Conservation (phyloP, 2,113 vertebrate species). For the Pteruthius melanotis region DNA sequence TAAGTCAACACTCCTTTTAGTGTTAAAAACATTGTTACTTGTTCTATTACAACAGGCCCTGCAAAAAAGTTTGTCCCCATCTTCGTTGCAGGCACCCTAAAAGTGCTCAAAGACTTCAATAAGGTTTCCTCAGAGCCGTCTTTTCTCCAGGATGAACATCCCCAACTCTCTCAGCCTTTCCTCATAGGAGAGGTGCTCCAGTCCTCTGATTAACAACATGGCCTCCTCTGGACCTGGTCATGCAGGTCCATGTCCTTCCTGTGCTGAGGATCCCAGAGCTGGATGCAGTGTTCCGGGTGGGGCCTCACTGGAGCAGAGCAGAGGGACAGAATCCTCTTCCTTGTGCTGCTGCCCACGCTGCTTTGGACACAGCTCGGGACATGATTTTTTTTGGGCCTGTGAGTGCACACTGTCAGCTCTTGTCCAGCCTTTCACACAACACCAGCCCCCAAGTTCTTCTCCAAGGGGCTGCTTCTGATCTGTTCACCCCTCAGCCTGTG, state of each 20-base stretch:
- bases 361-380: background rate
- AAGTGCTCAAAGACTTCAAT: background rate
- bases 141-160: background rate
- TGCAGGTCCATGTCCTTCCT: background rate
- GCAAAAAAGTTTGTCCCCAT: background rate
- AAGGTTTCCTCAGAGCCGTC: background rate
- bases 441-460: background rate
- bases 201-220: background rate
- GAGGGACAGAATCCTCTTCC: background rate
- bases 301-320: background rate
- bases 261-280: background rate
- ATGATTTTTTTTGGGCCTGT: too few relatives aligned
- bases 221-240: background rate
- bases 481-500: background rate
- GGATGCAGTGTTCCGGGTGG: background rate
- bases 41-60: background rate
- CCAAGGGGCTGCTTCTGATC: background rate
- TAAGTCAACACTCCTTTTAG: background rate
- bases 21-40: background rate
- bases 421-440: background rate
- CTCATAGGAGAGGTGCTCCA: background rate
- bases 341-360: rapidly evolving
- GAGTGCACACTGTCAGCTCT: rapidly evolving
- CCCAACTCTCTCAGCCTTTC: background rate
- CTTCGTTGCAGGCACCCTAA: background rate